phyloP scores from a whole-genome alignment of 2,113 vertebrate species.

The Girardinichthys multiradiatus region DNA sequence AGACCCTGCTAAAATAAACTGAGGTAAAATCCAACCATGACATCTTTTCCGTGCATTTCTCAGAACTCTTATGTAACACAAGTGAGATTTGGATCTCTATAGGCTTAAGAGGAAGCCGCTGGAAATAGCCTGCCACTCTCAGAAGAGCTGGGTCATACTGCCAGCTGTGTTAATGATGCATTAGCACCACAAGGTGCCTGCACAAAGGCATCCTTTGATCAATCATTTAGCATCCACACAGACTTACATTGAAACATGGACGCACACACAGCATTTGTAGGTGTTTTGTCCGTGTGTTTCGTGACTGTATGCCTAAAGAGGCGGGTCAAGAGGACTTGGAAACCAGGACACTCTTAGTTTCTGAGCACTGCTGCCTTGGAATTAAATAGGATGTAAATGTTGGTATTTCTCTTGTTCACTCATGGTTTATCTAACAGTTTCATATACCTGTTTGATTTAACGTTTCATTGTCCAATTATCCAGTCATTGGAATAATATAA shows the following conservation, averaged over 20 bases:
- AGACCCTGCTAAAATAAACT: constrained; percentile 29
- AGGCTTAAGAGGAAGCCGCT: constrained; percentile 57
- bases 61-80: constrained; percentile 51
- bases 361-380: neutral
- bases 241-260: constrained; percentile 22
- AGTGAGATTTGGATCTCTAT: constrained; percentile 61
- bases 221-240: constrained; percentile 58
- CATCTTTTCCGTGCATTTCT: constrained; percentile 29
- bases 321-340: constrained; percentile 29
- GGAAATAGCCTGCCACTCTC: constrained; percentile 54
- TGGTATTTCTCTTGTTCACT: neutral
- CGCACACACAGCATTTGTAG: constrained; percentile 30
- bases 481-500: too few relatives aligned
- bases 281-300: constrained; percentile 19
- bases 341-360: constrained; percentile 32
- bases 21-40: constrained; percentile 29
- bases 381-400: constrained; percentile 1
- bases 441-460: neutral
- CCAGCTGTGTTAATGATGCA: constrained; percentile 69
- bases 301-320: constrained; percentile 34
- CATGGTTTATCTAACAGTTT: neutral
- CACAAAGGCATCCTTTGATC: constrained; percentile 70
- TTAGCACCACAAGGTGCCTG: constrained; percentile 63
- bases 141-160: constrained; percentile 58
- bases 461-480: too few relatives aligned